Percentiles rank a stretch among this genome's conserved stretches.
These are phyloP conservation scores for Lepisosteus osseus DNA, from an alignment of 2,113 vertebrate species.

Conservation along the genomic window DNA sequence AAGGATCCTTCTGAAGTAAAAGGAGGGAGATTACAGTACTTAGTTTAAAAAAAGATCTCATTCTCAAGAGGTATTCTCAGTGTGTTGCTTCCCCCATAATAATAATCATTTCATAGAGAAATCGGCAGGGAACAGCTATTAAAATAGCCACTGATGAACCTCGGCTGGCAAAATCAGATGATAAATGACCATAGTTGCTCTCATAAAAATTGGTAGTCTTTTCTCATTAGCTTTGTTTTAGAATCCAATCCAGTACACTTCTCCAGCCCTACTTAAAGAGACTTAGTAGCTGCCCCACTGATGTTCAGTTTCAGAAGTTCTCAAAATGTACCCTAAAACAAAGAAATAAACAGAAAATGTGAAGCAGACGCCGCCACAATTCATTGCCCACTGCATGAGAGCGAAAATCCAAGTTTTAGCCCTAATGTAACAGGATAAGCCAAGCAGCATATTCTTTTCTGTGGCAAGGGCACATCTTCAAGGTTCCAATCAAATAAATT, in stretches of 20 bases:
- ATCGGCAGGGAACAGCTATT: constrained; percentile 36
- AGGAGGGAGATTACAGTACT: neutral
- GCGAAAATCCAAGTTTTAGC: too few species aligned
- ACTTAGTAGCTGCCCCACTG: neutral
- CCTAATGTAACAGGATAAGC: too few species aligned
- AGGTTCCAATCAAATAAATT: neutral
- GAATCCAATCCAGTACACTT: constrained; percentile 9
- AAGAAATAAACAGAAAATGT: too few species aligned
- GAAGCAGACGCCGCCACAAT: too few species aligned
- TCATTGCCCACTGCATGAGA: too few species aligned
- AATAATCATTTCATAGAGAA: constrained; percentile 38
- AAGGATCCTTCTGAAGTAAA: neutral
- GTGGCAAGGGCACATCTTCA: neutral
- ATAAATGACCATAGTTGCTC: constrained; percentile 18
- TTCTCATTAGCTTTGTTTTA: constrained; percentile 27
- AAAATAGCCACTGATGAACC: constrained; percentile 22
- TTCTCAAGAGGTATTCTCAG: constrained; percentile 35
- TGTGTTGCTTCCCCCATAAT: constrained; percentile 33
- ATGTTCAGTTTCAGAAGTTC: too few species aligned
- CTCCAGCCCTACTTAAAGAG: neutral
- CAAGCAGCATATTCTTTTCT: neutral
- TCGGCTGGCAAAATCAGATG: constrained; percentile 14
- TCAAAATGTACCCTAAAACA: too few species aligned
- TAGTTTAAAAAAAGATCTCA: constrained; percentile 10
- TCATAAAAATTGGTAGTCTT: constrained; percentile 26